phyloP scores from a whole-genome alignment of 2,113 vertebrate species.

The Gallinago jamesoni region DNA sequence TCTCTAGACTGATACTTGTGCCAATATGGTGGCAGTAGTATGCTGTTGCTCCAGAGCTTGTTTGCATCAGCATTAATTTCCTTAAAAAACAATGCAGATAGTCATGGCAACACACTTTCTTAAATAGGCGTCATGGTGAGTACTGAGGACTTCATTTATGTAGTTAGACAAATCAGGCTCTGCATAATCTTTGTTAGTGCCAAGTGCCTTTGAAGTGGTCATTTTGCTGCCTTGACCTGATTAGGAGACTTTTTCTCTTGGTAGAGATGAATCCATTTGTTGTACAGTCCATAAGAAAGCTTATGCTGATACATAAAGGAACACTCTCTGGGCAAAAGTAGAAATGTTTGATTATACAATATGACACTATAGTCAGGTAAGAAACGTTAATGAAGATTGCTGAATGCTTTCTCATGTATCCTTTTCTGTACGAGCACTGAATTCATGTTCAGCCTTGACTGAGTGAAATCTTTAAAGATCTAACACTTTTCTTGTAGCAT shows the following conservation, averaged over 20 bases:
- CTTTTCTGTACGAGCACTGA: not conserved
- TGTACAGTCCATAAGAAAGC: not conserved
- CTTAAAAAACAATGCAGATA: not conserved
- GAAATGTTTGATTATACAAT: not conserved
- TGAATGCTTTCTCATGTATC: not conserved
- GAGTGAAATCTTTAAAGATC: not conserved
- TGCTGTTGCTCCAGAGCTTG: not conserved
- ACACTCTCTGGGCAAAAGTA: not conserved
- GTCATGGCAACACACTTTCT: not conserved
- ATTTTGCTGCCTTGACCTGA: slow-evolving; percentile 26
- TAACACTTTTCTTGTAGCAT: not conserved
- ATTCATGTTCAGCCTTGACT: not conserved
- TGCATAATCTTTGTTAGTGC: slow-evolving; percentile 11
- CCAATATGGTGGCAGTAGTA: not conserved
- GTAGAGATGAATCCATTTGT: not conserved
- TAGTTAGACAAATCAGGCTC: not conserved
- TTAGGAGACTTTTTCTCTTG: not conserved
- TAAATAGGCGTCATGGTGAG: not conserved
- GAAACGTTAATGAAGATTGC: not conserved
- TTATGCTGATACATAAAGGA: not conserved
- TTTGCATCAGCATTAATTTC: not conserved
- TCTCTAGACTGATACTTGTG: not conserved
- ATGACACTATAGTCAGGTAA: not conserved
- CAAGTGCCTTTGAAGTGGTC: slow-evolving; percentile 23
- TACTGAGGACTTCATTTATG: not conserved